Evolutionary conservation across 2,888 invertebrate genomes (phyloP), one percentile per base, ranked within the genome.

Genomic region (Mactromeris polynyma): DNA sequence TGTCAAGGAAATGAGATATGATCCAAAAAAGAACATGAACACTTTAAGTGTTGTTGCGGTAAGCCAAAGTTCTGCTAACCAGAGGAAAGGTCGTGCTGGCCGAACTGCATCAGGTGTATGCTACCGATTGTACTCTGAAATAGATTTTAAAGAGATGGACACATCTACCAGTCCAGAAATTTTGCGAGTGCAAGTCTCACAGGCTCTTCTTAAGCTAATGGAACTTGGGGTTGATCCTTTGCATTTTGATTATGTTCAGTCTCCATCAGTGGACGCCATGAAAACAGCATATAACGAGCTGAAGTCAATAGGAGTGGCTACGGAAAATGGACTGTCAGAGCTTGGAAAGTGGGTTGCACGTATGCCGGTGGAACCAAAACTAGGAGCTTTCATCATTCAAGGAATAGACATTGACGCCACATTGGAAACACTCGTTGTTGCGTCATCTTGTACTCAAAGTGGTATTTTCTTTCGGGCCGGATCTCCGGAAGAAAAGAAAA

Each of bases 41-140:
- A 90, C 94, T 6, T 90, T 97, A n/a, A 92, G 92, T 58, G 92
- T 96, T 9, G 90, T 89, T 26, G 89, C 93, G 79, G 94, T 96
- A 9, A 96, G 95, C 82, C 94, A 95, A 90, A 96, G 96, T 81
- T 96, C 96, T 7, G 96, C 97, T 11, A 95, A 97, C 40, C 97
- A 97, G 90, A 94, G 97, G 9, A 96, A 96, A 92, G 97, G 97
- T 17, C 92, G 97, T 86, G 97, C 97, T n/a, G 97, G 97, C 19
- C 92, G 97, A 86, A 96, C 96, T 7, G 94, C 94, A 31, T 90
- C 95, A 19, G 97, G 97, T 0, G 95, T 93, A 85, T 97, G 97
- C 90, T 96, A 94, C 92, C 93, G 96, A 46, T 93, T 97, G 14
- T 97, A 96, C 90, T 94, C 94, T 9, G 92, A 96, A 83, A 92